Base-by-base conservation (phyloP, 2,888 invertebrate species). In the Rhimphoctona megacephalus region DNA sequence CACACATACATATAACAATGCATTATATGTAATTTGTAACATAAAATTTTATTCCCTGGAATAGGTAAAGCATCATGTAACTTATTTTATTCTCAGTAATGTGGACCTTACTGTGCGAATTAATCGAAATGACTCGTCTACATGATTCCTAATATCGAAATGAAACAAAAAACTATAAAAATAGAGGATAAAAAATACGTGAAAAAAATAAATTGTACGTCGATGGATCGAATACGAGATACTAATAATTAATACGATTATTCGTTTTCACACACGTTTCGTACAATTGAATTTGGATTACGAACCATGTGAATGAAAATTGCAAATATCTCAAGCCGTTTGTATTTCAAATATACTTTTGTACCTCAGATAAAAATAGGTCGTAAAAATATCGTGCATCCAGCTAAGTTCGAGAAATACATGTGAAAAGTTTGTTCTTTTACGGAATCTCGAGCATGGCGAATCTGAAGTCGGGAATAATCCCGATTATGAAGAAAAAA, bases 21-120 rank as follows among this genome's bases (percentile, higher is more conserved):
- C 76, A 76, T 69, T 92, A 91, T 91, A 90, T 92, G 91, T 93
- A 93, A 93, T 92, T 93, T 93, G 91, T 92, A 92, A 90, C 89
- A 92, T 92, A 91, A 91, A 92, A 91, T 91, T 92, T 92, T 79
- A 81, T 61, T 46, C 57, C 46, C 33, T 33, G 61, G 91, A 91
- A 91, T 91, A 80, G 72, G 77, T 78, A 81, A 91, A 92, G 87
- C 88, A 90, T 83, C 91, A 87, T 92, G 89, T 93, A 93, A 93
- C 91, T 93, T 93, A 92, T 92, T 93, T 93, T 93, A 92, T 92
- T 92, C 91, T 88, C 90, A 89, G 90, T 91, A 91, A 92, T 90
- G 92, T 92, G 91, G 91, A 91, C 90, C 87, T 90, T 90, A 90
- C 90, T 90, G 89, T 90, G 72, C 88, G 88, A 89, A 88, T 89